Base-by-base conservation (phyloP, 1,140 invertebrate species). In the Fopius arisanus region DNA sequence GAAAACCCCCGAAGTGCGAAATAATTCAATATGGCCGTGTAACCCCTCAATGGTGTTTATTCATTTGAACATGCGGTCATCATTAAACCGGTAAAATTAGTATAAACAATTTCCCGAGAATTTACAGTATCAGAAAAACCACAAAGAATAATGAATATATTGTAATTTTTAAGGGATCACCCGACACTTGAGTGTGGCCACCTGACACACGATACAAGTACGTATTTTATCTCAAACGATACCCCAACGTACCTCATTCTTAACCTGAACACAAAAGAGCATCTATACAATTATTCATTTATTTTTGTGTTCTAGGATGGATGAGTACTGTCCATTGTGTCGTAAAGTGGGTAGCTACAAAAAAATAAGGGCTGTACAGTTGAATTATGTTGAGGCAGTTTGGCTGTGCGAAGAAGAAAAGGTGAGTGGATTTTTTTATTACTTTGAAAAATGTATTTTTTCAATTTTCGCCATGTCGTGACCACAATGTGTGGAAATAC, bases 261-360 rank as follows among this genome's bases (percentile, higher is more conserved):
- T 59, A 59, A 59, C 54, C 54, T 59, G 3, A 28, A 59, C 1
- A 59, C 16, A 23, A 26, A 9, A 3, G 23, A 21, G 54, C 23
- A 26, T 23, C 54, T 7, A 2, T 26, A 19, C 2, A 28, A 23
- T 59, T 59, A 6, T 23, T 59, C 10, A 14, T 59, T 59, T 26
- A 26, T 59, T 28, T 28, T 26, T 2, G 3, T 37, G 23, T 26
- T 23, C 1, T 19, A 28, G 23, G 10, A 59, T 59, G 54, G 54
- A 59, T 59, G 54, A 59, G 54, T 59, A 26, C 9, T 59, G 54
- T 28, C 54, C 54, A 59, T 26, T 59, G 54, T 59, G 54, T 59
- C 54, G 21, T 19, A 59, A 59, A 12, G 2, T 59, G 54, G 54
- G 54, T 9, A 59, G 26, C 21, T 26, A 59, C 54, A 59, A 59